A percentile compares a stretch with the other conserved stretches of the same genome.
Conservation (phyloP, 2,888 invertebrate genomes). For the Lasioglossum malachurum region DNA sequence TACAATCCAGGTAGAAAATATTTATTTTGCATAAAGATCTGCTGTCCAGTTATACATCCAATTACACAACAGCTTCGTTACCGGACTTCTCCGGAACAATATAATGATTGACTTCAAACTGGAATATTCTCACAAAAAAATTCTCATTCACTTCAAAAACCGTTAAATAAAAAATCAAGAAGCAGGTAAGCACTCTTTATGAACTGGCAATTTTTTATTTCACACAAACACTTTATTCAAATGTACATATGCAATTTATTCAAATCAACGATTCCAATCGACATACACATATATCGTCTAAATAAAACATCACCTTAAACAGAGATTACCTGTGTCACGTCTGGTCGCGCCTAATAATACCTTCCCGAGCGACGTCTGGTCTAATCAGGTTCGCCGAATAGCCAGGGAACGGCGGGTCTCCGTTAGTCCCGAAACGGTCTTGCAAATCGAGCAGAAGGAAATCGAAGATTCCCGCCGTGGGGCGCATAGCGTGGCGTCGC, state of each 20-base stretch:
- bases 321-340: not conserved
- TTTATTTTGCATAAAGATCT: no score
- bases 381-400: not conserved
- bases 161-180: not conserved
- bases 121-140: not conserved
- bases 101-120: not conserved
- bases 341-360: not conserved
- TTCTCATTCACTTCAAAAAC: no score
- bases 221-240: not conserved
- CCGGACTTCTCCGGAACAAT: not conserved
- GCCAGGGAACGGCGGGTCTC: not conserved
- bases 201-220: not conserved
- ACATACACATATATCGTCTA: not conserved
- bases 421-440: not conserved
- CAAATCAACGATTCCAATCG: not conserved
- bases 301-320: not conserved
- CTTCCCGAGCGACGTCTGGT: not conserved
- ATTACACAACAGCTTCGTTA: not conserved
- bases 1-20: no score
- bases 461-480: slow-evolving; percentile 29
- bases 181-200: not conserved
- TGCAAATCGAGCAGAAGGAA: not conserved
- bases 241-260: not conserved
- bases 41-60: not conserved
- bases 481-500: not conserved